phyloP scores from a whole-genome alignment of 1,140 invertebrate species.

The Lepidurus couesii region DNA sequence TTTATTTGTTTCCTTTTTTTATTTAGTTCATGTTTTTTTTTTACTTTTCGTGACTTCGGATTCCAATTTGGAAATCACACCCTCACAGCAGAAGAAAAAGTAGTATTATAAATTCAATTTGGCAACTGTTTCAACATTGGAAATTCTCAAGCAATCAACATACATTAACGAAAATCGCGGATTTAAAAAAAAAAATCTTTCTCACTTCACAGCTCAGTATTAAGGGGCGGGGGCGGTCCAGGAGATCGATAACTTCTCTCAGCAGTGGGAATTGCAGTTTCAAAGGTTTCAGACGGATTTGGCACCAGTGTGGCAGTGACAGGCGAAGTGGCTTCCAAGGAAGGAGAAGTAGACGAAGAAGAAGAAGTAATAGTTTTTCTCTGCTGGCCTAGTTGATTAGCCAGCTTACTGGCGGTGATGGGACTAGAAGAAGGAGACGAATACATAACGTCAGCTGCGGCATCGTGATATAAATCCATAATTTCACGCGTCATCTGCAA shows the following conservation, averaged over 20 bases:
- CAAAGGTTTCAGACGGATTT: not conserved
- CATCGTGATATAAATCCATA: conserved; percentile 30
- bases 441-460: conserved; percentile 29
- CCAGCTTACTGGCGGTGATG: conserved; percentile 8
- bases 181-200: not conserved
- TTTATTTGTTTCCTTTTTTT: conserved; percentile 1
- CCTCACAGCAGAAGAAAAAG: not conserved
- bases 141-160: not conserved
- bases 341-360: conserved; percentile 7
- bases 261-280: not conserved
- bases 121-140: not conserved
- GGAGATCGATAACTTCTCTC: not conserved
- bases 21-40: not conserved
- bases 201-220: conserved; percentile 23
- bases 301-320: conserved; percentile 20
- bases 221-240: conserved; percentile 21
- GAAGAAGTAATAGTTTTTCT: conserved; percentile 23
- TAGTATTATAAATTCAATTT: conserved; percentile 7
- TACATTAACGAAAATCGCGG: not conserved
- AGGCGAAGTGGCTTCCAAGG: conserved; percentile 10
- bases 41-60: not conserved
- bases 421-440: not conserved
- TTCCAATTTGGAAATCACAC: conserved; percentile 19
- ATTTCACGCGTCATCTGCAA: conserved; percentile 30
- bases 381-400: not conserved